Evolutionary conservation across 2,113 vertebrate genomes (phyloP), one percentile per base, ranked within the genome.

Genomic region (Erpornis zantholeuca): DNA sequence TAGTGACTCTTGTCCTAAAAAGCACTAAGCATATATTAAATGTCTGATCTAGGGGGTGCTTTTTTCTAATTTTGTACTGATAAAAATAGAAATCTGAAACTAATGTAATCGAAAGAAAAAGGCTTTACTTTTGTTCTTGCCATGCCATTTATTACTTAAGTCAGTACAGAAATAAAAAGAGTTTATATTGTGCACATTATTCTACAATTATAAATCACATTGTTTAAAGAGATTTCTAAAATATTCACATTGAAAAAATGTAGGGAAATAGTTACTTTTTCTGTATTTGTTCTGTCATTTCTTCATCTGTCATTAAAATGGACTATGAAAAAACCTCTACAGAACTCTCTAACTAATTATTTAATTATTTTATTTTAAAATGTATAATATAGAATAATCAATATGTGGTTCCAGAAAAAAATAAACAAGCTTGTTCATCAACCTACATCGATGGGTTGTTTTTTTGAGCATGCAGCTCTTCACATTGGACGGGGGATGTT

Each of bases 401-500:
- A 78, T 61, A 61, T 92, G 59, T 81, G 45, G 38, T 94, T 95
- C 70, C 45, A 95, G 50, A 88, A 85, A 86, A 91, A 93, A 98
- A 98, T 98, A 98, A 98, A 98, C 79, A 91, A 92, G 18, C 63
- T 93, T 96, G 36, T 78, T 95, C 68, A 63, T 93, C 79, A 93
- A 47, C 69, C 79, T 90, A 83, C 25, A 44, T 85, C 80, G 87
- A 91, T 84, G 94, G 96, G 81, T 76, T 94, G 40, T 75, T 88
- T 90, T 88, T 86, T 93, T 64, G 38, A 94, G 59, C 54, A 52
- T 60, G 17, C 0, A 7, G 23, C 81, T 96, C 66, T 92, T 88
- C 52, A 86, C 60, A 33, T 84, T 94, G 71, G 56, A 61, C 86
- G 70, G 36, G 31, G 69, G 47, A 70, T 86, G 53, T 87, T 87